phyloP scores from a whole-genome alignment of 1,140 invertebrate genomes.

The Lordiphosa mommai region DNA sequence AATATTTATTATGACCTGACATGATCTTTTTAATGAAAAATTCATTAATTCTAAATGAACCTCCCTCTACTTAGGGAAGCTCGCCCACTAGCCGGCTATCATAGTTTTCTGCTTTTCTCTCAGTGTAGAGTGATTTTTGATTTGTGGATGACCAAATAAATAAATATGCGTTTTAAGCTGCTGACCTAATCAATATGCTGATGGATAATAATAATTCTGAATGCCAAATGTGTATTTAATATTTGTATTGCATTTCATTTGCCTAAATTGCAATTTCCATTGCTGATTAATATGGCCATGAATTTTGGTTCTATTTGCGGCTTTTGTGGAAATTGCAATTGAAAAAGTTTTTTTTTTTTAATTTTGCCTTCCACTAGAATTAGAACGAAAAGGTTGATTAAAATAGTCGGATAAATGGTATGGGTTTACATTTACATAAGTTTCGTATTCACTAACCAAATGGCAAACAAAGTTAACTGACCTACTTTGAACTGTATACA shows the following conservation, averaged over 20 bases:
- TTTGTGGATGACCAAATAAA: too few relatives aligned
- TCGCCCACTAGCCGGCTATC: too few relatives aligned
- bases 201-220: conserved; percentile 38
- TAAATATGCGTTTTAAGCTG: neutral
- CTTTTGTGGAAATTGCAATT: conserved; percentile 51
- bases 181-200: conserved; percentile 22
- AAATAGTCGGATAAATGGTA: conserved; percentile 17
- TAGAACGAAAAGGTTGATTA: conserved; percentile 51
- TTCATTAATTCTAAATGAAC: too few relatives aligned
- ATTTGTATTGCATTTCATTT: conserved; percentile 35
- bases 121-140: too few relatives aligned
- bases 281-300: conserved; percentile 28
- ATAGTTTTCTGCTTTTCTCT: too few relatives aligned
- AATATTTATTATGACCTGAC: too few relatives aligned
- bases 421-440: conserved; percentile 25
- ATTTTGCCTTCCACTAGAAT: conserved; percentile 15
- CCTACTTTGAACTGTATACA: conserved; percentile 38
- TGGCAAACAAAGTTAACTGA: conserved; percentile 51
- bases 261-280: conserved; percentile 28
- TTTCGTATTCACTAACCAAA: conserved; percentile 49
- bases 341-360: conserved; percentile 37
- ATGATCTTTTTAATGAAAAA: too few relatives aligned
- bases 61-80: too few relatives aligned
- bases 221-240: conserved; percentile 22
- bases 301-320: conserved; percentile 19